Evolutionary conservation across 2,113 vertebrate genomes (phyloP).

Genomic region (Hyla sarda): DNA sequence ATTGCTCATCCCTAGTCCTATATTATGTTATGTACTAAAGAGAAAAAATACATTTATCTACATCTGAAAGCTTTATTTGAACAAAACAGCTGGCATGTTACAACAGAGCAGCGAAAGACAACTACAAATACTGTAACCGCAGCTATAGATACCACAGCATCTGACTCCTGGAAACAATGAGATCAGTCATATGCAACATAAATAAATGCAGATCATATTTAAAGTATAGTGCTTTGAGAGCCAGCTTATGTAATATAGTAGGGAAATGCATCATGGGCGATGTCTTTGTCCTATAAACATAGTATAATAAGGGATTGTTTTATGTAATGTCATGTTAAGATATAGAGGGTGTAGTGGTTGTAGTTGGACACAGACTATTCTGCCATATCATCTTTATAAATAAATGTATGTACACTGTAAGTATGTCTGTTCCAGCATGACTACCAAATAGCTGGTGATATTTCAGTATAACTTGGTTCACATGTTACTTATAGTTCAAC

Average conservation of each 20-base stretch:
- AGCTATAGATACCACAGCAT: background rate
- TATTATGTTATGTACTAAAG: background rate
- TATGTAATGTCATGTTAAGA: too few species aligned
- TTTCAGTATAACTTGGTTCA: too few species aligned
- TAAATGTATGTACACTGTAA: too few species aligned
- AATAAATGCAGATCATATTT: background rate
- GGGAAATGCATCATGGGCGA: background rate
- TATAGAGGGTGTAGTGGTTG: too few species aligned
- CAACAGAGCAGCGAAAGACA: background rate
- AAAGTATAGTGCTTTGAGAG: background rate
- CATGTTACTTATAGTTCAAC: too few species aligned
- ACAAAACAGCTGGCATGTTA: background rate
- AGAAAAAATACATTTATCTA: background rate
- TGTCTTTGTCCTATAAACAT: too few species aligned
- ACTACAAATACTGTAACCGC: background rate
- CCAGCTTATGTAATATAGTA: background rate
- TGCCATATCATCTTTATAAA: too few species aligned
- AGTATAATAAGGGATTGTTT: too few species aligned
- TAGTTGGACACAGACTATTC: too few species aligned
- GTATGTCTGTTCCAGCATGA: too few species aligned
- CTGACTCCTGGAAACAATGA: slow-evolving; percentile 10
- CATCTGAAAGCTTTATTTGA: slow-evolving; percentile 2
- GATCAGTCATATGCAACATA: background rate
- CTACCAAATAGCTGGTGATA: too few species aligned
- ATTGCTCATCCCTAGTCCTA: too few species aligned